Evolutionary conservation across 1,140 invertebrate genomes (phyloP).

Genomic region (Drosophila insularis): DNA sequence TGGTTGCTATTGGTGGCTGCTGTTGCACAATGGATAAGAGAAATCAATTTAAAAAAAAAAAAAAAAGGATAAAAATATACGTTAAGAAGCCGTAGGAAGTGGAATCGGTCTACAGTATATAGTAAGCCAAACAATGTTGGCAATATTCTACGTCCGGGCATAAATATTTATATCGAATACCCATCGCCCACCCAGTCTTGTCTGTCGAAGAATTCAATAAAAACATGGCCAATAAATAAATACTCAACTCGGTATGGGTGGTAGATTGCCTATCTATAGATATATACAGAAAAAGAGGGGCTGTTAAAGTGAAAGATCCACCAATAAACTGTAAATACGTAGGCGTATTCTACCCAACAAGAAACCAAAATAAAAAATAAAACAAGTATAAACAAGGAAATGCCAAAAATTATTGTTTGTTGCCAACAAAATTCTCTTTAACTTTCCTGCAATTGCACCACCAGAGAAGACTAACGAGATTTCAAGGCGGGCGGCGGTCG

Average conservation of each 20-base stretch:
- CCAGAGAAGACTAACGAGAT: not conserved
- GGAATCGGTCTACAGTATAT: slow-evolving; percentile 9
- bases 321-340: slow-evolving; percentile 46
- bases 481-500: not conserved
- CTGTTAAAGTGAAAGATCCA: slow-evolving; percentile 8
- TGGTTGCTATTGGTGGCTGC: not conserved
- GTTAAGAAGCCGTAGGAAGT: slow-evolving; percentile 44
- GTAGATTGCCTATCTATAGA: slow-evolving; percentile 1
- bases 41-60: slow-evolving; percentile 70
- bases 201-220: slow-evolving; percentile 72
- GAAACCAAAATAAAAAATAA: not conserved
- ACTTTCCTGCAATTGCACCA: not conserved
- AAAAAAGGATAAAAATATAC: slow-evolving; percentile 5
- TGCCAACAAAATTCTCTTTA: slow-evolving; percentile 8
- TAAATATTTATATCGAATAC: slow-evolving; percentile 74
- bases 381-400: not conserved
- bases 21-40: slow-evolving; percentile 59
- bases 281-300: slow-evolving; percentile 32
- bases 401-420: slow-evolving; percentile 10
- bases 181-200: slow-evolving; percentile 9
- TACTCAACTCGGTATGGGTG: not conserved
- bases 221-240: slow-evolving; percentile 79
- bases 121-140: slow-evolving; percentile 44
- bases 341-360: slow-evolving; percentile 49
- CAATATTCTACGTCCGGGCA: slow-evolving; percentile 69